These are phyloP conservation scores for Microplitis manilae DNA, from an alignment of 2,888 invertebrate species.

Conservation along the genomic window DNA sequence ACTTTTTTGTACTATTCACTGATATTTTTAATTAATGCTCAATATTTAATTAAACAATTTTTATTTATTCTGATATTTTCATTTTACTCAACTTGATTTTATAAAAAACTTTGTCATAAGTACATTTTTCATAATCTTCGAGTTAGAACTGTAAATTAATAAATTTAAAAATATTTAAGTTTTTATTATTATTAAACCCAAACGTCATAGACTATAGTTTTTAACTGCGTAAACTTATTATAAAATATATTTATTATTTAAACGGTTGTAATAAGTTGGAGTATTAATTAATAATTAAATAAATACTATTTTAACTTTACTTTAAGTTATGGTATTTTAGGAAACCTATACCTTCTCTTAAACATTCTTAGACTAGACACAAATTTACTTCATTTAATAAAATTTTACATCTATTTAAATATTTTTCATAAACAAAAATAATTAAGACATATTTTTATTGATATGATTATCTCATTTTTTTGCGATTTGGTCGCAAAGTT, in stretches of 20 bases:
- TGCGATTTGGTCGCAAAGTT: neutral
- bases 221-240: no score
- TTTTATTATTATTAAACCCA: no score
- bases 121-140: no score
- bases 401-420: neutral
- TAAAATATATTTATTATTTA: neutral
- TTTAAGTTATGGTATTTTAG: neutral
- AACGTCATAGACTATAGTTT: no score
- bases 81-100: no score
- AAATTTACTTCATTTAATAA: neutral
- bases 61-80: neutral
- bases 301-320: neutral
- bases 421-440: neutral
- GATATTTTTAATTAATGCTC: neutral
- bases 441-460: slow-evolving; percentile 7
- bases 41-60: neutral
- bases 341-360: neutral
- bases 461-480: slow-evolving; percentile 27
- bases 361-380: neutral
- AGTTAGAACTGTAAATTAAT: no score
- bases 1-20: neutral
- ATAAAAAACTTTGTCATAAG: no score
- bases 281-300: neutral
- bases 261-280: neutral
- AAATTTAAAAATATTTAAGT: no score